Percentiles rank a stretch among this genome's conserved stretches.
Evolutionary conservation across 2,797 vertebrate species (phyloP).

Genomic region (Setipinna tenuifilis): DNA sequence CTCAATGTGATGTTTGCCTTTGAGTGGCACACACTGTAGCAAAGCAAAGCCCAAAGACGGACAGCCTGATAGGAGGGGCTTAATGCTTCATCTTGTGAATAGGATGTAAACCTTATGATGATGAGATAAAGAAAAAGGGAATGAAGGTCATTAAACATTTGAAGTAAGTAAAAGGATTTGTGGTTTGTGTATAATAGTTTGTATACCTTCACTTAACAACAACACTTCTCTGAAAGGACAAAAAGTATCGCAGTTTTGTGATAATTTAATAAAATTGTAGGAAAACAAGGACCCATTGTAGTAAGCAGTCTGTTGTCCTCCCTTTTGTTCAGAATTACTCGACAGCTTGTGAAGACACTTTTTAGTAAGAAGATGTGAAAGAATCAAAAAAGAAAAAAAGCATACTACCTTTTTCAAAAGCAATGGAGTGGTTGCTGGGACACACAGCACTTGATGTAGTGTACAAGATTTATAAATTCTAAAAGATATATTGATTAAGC

Average conservation of each 20-base stretch:
- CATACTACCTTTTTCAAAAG: not conserved
- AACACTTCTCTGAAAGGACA: not conserved
- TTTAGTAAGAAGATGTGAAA: not conserved
- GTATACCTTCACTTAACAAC: not conserved
- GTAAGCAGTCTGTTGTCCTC: not conserved
- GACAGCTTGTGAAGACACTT: not conserved
- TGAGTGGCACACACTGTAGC: constrained; percentile 95
- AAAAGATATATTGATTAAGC: not conserved
- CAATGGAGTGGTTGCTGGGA: not conserved
- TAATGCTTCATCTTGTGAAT: not conserved
- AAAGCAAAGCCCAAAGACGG: constrained; percentile 5
- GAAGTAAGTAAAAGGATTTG: not conserved
- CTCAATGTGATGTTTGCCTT: constrained; percentile 92
- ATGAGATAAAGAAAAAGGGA: not conserved
- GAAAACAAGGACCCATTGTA: not conserved
- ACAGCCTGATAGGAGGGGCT: not conserved
- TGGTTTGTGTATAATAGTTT: not conserved
- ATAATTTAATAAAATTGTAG: constrained; percentile 12
- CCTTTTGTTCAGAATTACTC: not conserved
- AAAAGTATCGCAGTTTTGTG: not conserved
- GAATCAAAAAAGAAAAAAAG: not conserved
- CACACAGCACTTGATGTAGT: not conserved
- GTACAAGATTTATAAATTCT: not conserved
- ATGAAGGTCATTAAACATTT: not conserved
- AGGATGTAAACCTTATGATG: constrained; percentile 2